Base-by-base conservation (phyloP, 2,797 vertebrate species). In the Gallirallus australis region DNA sequence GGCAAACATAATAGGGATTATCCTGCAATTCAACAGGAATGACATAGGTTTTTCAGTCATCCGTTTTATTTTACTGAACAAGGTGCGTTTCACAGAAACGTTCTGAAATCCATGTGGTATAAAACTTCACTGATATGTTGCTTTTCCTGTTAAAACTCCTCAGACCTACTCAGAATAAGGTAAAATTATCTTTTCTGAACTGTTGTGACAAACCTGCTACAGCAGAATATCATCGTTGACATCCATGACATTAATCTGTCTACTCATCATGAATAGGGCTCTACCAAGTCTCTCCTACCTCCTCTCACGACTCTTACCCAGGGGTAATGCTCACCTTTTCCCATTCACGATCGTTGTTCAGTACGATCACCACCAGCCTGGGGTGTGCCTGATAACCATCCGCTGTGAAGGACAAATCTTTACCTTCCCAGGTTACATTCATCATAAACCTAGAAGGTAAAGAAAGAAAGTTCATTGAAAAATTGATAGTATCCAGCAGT, bases 381-480 rank as follows among this genome's bases (percentile, higher is more conserved):
- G 99, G 99, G 92, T 98, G 98, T 21, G 99, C 99, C 97, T 99
- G 99, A 86, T 99, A 99, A 53, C 99, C 99, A 23, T 99, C 99
- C 52, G 99, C 99, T 0, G 99, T 99, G 98, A 99, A 99, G 93
- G 99, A 99, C 98, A 99, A 96, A 97, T 99, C 99, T 97, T 98
- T 98, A 85, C 99, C 99, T 86, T 99, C 98, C 99, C 99, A 99
- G 6, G 99, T 99, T 96, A 99, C 99, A 54, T 99, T 99, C 98
- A 99, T 99, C 99, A 99, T 99, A 96, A 99, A 99, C 98, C 99
- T 99, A 96, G 83, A 96, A 97, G 94, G 87, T 86, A 90, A 96
- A 60, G 28, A 23, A 54, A 53, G 90, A 75, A 68, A 45, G 61
- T 96, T 94, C 83, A 96, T 69, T 81, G 57, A 68, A 82, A 88